Evolutionary conservation across 2,888 invertebrate genomes (phyloP), one percentile per base, ranked within the genome.

Genomic region (Abscondita cerata): DNA sequence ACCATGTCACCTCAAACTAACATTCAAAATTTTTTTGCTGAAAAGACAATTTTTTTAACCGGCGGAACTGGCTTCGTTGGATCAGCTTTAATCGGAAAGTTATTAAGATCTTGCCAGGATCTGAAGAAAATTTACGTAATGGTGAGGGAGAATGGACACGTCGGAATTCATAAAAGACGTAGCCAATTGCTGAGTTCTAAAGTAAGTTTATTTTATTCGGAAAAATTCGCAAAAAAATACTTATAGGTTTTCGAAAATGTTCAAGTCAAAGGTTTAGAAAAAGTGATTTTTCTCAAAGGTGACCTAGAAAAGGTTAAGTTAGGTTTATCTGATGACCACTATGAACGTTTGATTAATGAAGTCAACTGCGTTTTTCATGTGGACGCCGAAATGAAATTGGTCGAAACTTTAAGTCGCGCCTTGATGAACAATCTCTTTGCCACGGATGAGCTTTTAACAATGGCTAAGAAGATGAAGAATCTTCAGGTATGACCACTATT

Each of bases 351-450:
- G 11, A 19, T 44, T 9, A 18, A 44, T 6, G 44, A 44, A n/a
- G 44, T 44, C 9, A 44, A 44, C n/a, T 44, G 44, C 18, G n/a
- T 44, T 3, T 44, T 44, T 44, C 44, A 44, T 18, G 44, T 44
- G 6, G 44, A 8, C n/a, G 44, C 44, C 2, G 18, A 16, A 11
- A n/a, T 44, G 1, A 44, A 44, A 9, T 44, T 44, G 6, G 18
- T 11, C 2, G 44, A 16, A 18, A 19, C 16, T 5, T n/a, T 44
- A 8, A 4, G 8, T 18, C 44, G 44, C n/a, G 18, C 18, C 2
- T 18, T 44, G 16, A 18, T 44, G 18, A 44, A 18, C 19, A 44
- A 44, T 19, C 5, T 44, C 16, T 16, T 15, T 19, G 44, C 2
- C 2, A 44, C 44, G 1, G n/a, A 44, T n/a, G 18, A 6, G 1